phyloP scores from a whole-genome alignment of 2,113 vertebrate genomes.

The Phylloscopus trochiloides region DNA sequence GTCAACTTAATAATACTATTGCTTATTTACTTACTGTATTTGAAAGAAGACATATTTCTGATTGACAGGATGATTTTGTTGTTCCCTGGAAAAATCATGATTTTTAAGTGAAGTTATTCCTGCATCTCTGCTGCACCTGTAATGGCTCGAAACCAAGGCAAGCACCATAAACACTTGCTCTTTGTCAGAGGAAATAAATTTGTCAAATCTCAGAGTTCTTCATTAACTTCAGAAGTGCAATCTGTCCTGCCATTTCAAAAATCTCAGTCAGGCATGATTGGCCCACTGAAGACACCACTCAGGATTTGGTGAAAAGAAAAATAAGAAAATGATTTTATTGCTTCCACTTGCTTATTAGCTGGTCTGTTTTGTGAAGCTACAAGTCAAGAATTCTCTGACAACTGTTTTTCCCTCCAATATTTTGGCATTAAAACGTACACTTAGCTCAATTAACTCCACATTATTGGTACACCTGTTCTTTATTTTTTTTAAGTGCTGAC shows the following conservation, averaged over 20 bases:
- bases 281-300: background rate
- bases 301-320: background rate
- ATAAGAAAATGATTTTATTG: background rate
- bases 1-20: conserved; percentile 63
- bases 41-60: conserved; percentile 58
- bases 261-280: background rate
- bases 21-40: conserved; percentile 53
- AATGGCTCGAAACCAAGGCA: conserved; percentile 70
- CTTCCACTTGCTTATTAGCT: background rate
- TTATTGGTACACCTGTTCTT: background rate
- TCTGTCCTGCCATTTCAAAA: background rate
- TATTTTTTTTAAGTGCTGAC: background rate
- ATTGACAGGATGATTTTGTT: conserved; percentile 66
- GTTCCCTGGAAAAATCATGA: conserved; percentile 54
- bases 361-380: background rate
- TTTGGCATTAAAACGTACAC: background rate
- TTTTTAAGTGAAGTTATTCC: conserved; percentile 62
- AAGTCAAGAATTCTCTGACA: background rate
- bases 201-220: conserved; percentile 58
- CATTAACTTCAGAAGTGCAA: conserved; percentile 56
- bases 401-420: background rate
- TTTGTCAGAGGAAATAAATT: conserved; percentile 70
- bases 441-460: background rate
- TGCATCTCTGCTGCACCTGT: conserved; percentile 44
- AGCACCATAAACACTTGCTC: conserved; percentile 52